A percentile compares a stretch with the other conserved stretches of the same genome.
These are phyloP conservation scores for Alfaro cultratus DNA, from an alignment of 2,797 vertebrate species.

Conservation along the genomic window DNA sequence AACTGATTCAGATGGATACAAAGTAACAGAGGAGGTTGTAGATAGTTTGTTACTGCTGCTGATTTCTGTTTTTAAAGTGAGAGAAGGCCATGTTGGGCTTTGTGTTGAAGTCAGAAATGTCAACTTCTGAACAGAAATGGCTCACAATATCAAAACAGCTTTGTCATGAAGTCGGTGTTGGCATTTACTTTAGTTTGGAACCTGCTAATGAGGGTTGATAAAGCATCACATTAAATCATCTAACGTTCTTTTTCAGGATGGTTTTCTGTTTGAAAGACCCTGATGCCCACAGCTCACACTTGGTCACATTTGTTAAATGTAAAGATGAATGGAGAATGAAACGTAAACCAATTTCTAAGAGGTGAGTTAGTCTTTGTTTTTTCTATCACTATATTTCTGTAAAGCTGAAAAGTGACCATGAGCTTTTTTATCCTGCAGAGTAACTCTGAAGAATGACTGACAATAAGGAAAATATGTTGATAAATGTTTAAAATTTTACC, in stretches of 20 bases:
- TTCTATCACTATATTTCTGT: neutral
- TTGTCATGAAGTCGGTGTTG: neutral
- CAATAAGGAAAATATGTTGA: constrained; percentile 27
- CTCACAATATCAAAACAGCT: neutral
- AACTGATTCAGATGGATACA: neutral
- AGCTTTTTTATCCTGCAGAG: constrained; percentile 52
- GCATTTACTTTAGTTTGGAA: neutral
- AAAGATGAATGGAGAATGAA: constrained; percentile 69
- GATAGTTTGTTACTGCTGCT: neutral
- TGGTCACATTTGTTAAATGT: constrained; percentile 80
- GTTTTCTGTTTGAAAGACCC: constrained; percentile 79
- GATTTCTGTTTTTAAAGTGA: neutral
- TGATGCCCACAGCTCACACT: constrained; percentile 34
- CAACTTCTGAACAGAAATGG: neutral
- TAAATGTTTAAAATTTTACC: constrained; percentile 31
- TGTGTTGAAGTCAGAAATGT: neutral
- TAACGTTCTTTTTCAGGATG: constrained; percentile 59
- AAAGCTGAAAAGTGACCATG: constrained; percentile 16
- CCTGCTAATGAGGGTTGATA: neutral
- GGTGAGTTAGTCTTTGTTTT: constrained; percentile 47
- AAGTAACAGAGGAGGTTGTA: neutral
- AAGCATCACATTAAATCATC: neutral
- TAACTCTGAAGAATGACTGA: constrained; percentile 60
- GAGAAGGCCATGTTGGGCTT: neutral
- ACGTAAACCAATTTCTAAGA: constrained; percentile 43